Base-by-base conservation (phyloP, 2,888 invertebrate species). In the Hyposoter dolosus region DNA sequence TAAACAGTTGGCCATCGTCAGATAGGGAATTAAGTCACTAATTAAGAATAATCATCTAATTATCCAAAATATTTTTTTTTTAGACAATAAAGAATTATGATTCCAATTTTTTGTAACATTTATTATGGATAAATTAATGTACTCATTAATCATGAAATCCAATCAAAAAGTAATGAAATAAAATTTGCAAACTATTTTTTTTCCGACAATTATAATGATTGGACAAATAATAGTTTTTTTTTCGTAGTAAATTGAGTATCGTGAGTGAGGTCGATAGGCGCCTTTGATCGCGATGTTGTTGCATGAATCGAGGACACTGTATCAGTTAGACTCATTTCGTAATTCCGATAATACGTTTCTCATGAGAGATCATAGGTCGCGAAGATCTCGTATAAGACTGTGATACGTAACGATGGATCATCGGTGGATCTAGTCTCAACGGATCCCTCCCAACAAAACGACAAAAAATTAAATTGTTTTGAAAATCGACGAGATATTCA, bases 291-390 rank as follows among this genome's bases (percentile, higher is more conserved):
- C 32, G 72, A 53, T 65, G 71, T 66, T 50, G 56, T 63, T 47
- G 56, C 47, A 77, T 45, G 65, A 69, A 78, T 83, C 47, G 75
- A 66, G 76, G 77, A 71, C 78, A 66, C 47, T 60, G 40, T 80
- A 80, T 80, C 83, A 80, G 79, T 50, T 15, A 47, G 32, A n/a
- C 43, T 75, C 69, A 81, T 80, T 75, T 78, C 76, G 17, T 76
- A 82, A 75, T 47, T 45, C 35, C 65, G 69, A 50, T 80, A 47
- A 66, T 35, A 66, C 63, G 53, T 71, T 88, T 75, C 87, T 86
- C 43, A 35, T 40, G 45, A 68, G 65, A 86, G 81, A 82, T 85
- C 89, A 87, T 66, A 88, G 90, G 89, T 90, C 86, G 88, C 28
- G 66, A 40, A 40, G 63, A 82, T 87, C 56, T 87, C 85, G 60